Evolutionary conservation across 2,888 invertebrate species (phyloP).

Genomic region (Clivina fossor): DNA sequence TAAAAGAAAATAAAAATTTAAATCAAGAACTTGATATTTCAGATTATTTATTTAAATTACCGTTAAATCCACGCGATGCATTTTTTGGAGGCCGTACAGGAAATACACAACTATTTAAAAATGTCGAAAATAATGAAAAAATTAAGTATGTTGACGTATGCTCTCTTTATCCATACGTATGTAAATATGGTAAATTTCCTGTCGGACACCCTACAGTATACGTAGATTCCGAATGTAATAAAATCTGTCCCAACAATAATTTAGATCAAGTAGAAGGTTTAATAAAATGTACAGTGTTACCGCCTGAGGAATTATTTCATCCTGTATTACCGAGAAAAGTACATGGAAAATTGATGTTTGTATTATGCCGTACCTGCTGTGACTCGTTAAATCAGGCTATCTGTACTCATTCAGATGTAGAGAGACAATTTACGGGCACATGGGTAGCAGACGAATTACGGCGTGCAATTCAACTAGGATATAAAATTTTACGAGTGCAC

Average conservation of each 20-base stretch:
- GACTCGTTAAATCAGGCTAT: constrained; percentile 35
- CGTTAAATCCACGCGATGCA: constrained; percentile 10
- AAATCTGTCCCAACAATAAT: neutral
- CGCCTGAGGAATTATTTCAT: constrained; percentile 28
- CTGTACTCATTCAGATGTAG: constrained; percentile 44
- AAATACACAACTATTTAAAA: constrained; percentile 1
- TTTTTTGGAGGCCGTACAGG: constrained; percentile 16
- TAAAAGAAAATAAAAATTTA: constrained; percentile 3
- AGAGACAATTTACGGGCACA: constrained; percentile 33
- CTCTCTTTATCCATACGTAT: constrained; percentile 43
- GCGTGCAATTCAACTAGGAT: constrained; percentile 42
- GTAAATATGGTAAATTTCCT: constrained; percentile 40
- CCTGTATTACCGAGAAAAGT: constrained; percentile 43
- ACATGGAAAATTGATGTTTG: constrained; percentile 41
- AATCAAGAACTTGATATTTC: neutral
- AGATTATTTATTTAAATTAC: constrained; percentile 2
- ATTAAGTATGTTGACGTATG: constrained; percentile 39
- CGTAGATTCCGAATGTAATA: constrained; percentile 32
- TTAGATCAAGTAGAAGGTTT: constrained; percentile 39
- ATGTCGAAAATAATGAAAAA: constrained; percentile 24
- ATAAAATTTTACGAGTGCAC: constrained; percentile 41
- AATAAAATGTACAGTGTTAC: constrained; percentile 40
- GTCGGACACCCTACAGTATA: constrained; percentile 40
- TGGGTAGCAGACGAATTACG: constrained; percentile 45
- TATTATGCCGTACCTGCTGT: constrained; percentile 44